Evolutionary conservation across 1,140 invertebrate genomes (phyloP), one percentile per base, ranked within the genome.

Genomic region (Drosophila athabasca): DNA sequence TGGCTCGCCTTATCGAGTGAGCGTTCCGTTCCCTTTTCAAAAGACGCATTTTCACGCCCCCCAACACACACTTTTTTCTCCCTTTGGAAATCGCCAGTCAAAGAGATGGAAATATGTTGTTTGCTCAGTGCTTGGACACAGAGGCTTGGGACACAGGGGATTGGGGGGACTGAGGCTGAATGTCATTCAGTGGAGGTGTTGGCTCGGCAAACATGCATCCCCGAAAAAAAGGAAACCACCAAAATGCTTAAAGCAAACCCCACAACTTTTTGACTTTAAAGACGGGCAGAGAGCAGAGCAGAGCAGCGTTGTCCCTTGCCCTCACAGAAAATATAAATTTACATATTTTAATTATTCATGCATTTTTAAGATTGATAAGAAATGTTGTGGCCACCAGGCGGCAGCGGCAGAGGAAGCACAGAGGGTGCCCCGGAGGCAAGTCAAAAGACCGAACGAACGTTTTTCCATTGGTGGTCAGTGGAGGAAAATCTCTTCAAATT

Each of bases 361-460:
- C 79, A 88, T 87, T 87, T 87, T 87, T 88, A 87, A 87, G 82
- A 87, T 87, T 88, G 83, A 87, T 87, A 87, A 87, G 78, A 82
- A 74, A 65, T 74, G 71, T 75, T 58, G 53, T 43, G 71, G 52
- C 70, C 70, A 31, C 15, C 43, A 57, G 54, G 22, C 41, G 1
- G 17, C 17, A 19, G 17, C 17, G 29, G 29, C 24, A 24, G 24
- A 5, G 45, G 35, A 22, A 41, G 24, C 43, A 26, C 43, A 35
- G 35, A 4, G 35, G 11, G 35, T 39, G 35, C 35, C 31, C 64
- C 52, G n/a, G 13, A 15, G 66, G 64, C 64, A 26, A 57, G 49
- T 50, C 44, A 49, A 67, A 67, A 49, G 31, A 43, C 19, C 13
- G 35, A 31, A 29, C 31, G 29, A 31, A 35, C 31, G 35, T 39